Evolutionary conservation across 2,113 vertebrate species (phyloP).

Genomic region (Pungitius pungitius): DNA sequence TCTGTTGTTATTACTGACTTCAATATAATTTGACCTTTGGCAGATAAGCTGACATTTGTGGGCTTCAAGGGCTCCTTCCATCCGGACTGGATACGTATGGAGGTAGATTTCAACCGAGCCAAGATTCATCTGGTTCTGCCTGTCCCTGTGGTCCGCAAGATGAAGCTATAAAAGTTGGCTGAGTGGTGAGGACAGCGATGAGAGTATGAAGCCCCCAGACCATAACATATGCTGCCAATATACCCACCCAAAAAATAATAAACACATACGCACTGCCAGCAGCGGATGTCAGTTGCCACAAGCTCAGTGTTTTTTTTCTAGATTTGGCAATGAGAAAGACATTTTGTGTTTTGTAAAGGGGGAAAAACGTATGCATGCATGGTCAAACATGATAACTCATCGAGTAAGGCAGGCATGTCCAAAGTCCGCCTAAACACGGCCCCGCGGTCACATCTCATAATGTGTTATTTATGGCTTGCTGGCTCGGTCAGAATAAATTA

Average conservation of each 20-base stretch:
- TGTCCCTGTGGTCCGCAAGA: constrained; percentile 71
- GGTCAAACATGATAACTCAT: no score
- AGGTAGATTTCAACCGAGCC: constrained; percentile 47
- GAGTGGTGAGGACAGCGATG: constrained; percentile 12
- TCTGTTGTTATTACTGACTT: background rate
- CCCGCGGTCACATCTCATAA: no score
- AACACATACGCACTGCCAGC: constrained; percentile 18
- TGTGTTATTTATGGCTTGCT: no score
- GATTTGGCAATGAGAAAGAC: constrained; percentile 3
- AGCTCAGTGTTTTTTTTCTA: constrained; percentile 34
- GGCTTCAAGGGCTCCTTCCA: constrained; percentile 70
- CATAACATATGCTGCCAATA: constrained; percentile 4
- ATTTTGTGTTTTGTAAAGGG: constrained; percentile 19
- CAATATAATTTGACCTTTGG: constrained; percentile 7
- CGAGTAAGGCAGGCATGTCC: no score
- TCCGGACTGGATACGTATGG: constrained; percentile 69
- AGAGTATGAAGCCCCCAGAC: constrained; percentile 29
- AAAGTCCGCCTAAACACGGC: no score
- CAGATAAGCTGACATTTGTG: constrained; percentile 71
- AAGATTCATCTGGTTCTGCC: constrained; percentile 73
- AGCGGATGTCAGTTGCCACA: constrained; percentile 27
- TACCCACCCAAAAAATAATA: constrained; percentile 1
- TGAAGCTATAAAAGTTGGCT: constrained; percentile 84
- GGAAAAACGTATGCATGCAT: no score
- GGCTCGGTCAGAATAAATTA: no score